phyloP scores from a whole-genome alignment of 1,140 invertebrate species.

The Nasonia vitripennis region DNA sequence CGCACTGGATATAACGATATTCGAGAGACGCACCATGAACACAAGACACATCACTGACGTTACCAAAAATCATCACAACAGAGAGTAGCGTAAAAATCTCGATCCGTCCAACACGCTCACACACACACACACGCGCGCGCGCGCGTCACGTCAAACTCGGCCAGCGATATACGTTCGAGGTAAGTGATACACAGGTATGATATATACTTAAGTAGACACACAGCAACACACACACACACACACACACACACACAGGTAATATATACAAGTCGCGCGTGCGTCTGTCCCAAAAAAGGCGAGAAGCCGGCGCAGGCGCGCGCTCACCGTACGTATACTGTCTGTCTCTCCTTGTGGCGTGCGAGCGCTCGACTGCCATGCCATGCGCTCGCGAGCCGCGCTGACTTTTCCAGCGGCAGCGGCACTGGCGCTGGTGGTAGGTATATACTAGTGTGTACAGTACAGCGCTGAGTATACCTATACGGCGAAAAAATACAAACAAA shows the following conservation, averaged over 20 bases:
- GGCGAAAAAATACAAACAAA: background rate
- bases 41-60: too few species aligned
- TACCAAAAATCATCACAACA: too few species aligned
- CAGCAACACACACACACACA: background rate
- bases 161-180: too few species aligned
- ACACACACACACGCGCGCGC: too few species aligned
- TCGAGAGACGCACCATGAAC: too few species aligned
- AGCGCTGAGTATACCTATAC: background rate
- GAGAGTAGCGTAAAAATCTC: too few species aligned
- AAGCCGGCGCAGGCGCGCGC: slow-evolving; percentile 13
- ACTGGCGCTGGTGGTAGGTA: background rate
- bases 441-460: background rate
- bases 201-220: background rate
- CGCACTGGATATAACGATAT: too few species aligned
- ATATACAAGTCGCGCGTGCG: background rate
- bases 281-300: slow-evolving; percentile 42
- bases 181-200: too few species aligned
- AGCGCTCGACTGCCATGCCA: slow-evolving; percentile 20
- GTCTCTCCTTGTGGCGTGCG: slow-evolving; percentile 16
- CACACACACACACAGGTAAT: background rate
- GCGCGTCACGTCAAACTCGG: too few species aligned
- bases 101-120: too few species aligned
- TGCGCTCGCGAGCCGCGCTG: slow-evolving; percentile 24
- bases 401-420: slow-evolving; percentile 30
- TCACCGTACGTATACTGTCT: background rate